These are phyloP conservation scores for Magallana ariakensis DNA, from an alignment of 1,140 invertebrate species.

Conservation along the genomic window DNA sequence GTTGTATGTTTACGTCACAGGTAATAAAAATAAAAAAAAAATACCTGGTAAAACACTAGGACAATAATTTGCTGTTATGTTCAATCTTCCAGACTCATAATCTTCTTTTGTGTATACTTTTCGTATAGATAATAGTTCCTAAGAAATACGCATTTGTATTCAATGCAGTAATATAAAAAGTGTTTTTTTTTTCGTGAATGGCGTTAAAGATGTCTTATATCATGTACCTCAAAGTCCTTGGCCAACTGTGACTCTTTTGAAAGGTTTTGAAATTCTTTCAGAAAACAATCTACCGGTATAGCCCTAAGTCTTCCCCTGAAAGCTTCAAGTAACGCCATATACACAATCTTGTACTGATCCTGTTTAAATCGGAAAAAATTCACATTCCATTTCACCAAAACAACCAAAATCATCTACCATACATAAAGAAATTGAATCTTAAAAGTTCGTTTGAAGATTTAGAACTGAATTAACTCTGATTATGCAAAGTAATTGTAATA, in stretches of 20 bases:
- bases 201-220: too few relatives aligned
- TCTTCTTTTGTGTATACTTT: not conserved
- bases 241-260: not conserved
- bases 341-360: not conserved
- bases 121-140: not conserved
- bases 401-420: too few relatives aligned
- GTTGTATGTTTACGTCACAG: too few relatives aligned
- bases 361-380: not conserved
- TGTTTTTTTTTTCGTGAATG: not conserved
- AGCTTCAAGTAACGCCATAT: not conserved
- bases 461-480: too few relatives aligned
- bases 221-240: not conserved
- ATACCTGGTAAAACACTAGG: slow-evolving; percentile 1
- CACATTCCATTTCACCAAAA: too few relatives aligned
- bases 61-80: not conserved
- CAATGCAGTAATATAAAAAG: not conserved
- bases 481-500: too few relatives aligned
- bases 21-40: too few relatives aligned
- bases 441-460: too few relatives aligned
- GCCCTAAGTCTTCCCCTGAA: not conserved
- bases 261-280: not conserved
- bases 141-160: not conserved
- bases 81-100: not conserved
- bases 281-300: not conserved
- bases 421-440: too few relatives aligned